Conservation (phyloP, 2,888 invertebrate species). For the Hydriomena furcata region DNA sequence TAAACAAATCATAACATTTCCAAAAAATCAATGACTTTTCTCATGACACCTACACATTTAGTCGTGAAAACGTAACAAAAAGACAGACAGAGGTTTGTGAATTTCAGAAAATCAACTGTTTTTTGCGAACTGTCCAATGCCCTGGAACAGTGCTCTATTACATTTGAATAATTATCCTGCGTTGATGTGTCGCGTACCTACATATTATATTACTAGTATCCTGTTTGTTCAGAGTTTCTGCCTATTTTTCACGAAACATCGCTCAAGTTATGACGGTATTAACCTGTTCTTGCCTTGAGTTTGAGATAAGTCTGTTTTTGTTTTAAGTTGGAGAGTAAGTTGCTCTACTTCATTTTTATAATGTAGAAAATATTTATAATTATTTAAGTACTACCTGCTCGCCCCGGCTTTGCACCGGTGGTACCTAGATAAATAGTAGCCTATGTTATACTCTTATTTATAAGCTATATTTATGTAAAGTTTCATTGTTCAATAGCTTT, state of each 20-base stretch:
- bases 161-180: conserved; percentile 76
- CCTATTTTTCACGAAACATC: conserved; percentile 39
- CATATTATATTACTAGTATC: conserved; percentile 39
- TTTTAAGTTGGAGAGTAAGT: background rate
- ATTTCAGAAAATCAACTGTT: conserved; percentile 7
- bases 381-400: no score
- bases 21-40: no score
- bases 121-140: conserved; percentile 42
- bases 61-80: no score
- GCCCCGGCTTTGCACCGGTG: no score
- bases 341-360: background rate
- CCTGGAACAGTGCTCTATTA: conserved; percentile 63
- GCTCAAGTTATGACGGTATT: conserved; percentile 32
- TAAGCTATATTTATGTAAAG: no score
- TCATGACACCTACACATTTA: no score
- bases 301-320: conserved; percentile 19
- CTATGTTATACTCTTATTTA: no score
- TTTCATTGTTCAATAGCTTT: no score
- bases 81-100: no score
- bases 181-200: conserved; percentile 63
- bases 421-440: no score
- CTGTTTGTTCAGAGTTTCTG: conserved; percentile 33
- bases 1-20: no score
- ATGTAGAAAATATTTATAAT: no score
- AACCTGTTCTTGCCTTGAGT: conserved; percentile 30